Percentiles rank a stretch among this genome's conserved stretches.
Conservation (phyloP, 1,140 invertebrate species). For the Heliconius himera region DNA sequence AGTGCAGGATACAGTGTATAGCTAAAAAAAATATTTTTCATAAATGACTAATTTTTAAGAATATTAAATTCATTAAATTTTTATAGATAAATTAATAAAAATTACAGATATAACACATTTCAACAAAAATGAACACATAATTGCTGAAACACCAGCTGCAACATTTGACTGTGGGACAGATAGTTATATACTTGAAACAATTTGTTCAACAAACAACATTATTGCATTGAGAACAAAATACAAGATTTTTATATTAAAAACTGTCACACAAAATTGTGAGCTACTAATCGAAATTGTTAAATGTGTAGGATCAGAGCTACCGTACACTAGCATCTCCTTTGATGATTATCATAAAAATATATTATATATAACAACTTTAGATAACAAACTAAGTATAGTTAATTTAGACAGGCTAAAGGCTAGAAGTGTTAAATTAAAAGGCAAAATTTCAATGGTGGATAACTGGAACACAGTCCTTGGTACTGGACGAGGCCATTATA, state of each 20-base stretch:
- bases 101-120: slow-evolving; percentile 68
- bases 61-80: too few relatives aligned
- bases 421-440: slow-evolving; percentile 56
- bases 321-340: slow-evolving; percentile 69
- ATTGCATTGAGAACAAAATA: slow-evolving; percentile 61
- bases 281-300: slow-evolving; percentile 57
- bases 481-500: slow-evolving; percentile 54
- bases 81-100: too few relatives aligned
- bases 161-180: slow-evolving; percentile 58
- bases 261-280: slow-evolving; percentile 41
- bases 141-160: slow-evolving; percentile 42
- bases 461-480: slow-evolving; percentile 69
- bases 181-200: slow-evolving; percentile 63
- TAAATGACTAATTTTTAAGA: too few relatives aligned
- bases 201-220: slow-evolving; percentile 54
- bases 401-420: slow-evolving; percentile 65
- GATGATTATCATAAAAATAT: slow-evolving; percentile 70
- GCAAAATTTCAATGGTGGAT: slow-evolving; percentile 45
- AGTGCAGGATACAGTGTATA: too few relatives aligned
- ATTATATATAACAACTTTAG: slow-evolving; percentile 61
- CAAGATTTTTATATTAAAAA: slow-evolving; percentile 63
- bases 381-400: slow-evolving; percentile 61
- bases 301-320: slow-evolving; percentile 55
- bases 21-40: too few relatives aligned
- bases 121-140: slow-evolving; percentile 46